These are phyloP conservation scores for Epinotia nisella DNA, from an alignment of 2,888 invertebrate genomes.

Conservation along the genomic window DNA sequence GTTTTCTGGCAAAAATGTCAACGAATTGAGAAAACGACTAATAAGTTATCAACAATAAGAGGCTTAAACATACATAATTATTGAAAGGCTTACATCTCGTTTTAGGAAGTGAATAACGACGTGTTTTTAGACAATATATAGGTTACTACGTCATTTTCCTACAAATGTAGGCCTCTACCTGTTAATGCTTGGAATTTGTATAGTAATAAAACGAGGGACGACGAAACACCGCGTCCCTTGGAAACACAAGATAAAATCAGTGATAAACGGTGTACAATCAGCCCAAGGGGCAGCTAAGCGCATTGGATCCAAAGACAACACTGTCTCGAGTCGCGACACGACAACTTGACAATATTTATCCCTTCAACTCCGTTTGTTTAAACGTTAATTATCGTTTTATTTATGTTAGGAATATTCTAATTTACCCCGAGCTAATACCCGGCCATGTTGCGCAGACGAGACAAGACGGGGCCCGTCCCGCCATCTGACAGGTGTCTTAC, in stretches of 20 bases:
- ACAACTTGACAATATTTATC: constrained; percentile 72
- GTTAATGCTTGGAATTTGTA: not conserved
- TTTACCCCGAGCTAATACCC: constrained; percentile 71
- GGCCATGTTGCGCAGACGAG: constrained; percentile 62
- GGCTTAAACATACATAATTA: too few species aligned
- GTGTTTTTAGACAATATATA: too few species aligned
- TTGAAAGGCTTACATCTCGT: too few species aligned
- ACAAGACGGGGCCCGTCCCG: constrained; percentile 69
- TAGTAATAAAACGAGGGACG: not conserved
- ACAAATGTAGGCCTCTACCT: too few species aligned
- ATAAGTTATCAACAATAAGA: not conserved
- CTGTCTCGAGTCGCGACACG: constrained; percentile 58
- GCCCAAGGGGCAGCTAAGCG: constrained; percentile 2
- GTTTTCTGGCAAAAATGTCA: not conserved
- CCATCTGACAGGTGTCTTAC: constrained; percentile 78
- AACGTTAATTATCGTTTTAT: constrained; percentile 77
- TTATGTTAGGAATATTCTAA: constrained; percentile 78
- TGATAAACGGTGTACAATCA: constrained; percentile 12
- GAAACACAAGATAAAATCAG: constrained; percentile 6
- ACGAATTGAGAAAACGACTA: not conserved
- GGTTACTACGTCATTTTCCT: too few species aligned
- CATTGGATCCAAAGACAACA: constrained; percentile 54
- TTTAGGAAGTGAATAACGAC: too few species aligned
- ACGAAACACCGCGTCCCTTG: not conserved
- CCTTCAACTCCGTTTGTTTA: constrained; percentile 71